Evolutionary conservation across 2,113 vertebrate genomes (phyloP), one percentile per base, ranked within the genome.

Genomic region (Morone saxatilis): DNA sequence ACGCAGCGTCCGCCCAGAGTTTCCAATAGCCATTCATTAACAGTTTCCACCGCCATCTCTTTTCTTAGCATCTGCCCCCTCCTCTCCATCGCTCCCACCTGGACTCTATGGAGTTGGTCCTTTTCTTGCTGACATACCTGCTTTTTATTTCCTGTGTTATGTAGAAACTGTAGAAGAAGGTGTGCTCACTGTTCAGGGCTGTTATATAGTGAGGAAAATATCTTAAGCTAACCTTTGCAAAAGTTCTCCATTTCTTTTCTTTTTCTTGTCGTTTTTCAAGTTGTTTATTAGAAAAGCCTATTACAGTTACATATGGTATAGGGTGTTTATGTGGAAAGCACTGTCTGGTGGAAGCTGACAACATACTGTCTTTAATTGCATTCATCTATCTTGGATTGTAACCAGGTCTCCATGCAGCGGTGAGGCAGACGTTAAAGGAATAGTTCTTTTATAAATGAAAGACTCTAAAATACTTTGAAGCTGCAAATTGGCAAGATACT

Each of bases 11-110:
- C 78, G 87, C 89, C 83, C 86, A 79, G 92, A 90, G 86, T 91
- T 93, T 93, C 93, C 93, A 92, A 92, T 93, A 92, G 90, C 91
- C 93, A 94, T 95, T 95, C 95, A 95, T 95, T 95, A 95, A 93
- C 91, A 88, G 89, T 90, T 93, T 92, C 92, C 92, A 86, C 67
- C 76, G 19, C 88, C 82, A 84, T 87, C 90, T 93, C 93, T 94
- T 93, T 93, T 91, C 92, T 92, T 92, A 93, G 92, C 90, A 81
- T 81, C 85, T 86, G 70, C 84, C 87, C 89, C 88, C 86, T 63
- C 84, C 85, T 76, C 79, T 79, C 61, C 84, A 72, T 76, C 84
- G 78, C 86, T 92, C 89, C 87, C 93, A 95, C 94, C 94, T 95
- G 94, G 84, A 91, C 88, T 89, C 90, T 22, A 84, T 0, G 62